Conservation (phyloP, 1,140 invertebrate species). For the Drosophila bocqueti region DNA sequence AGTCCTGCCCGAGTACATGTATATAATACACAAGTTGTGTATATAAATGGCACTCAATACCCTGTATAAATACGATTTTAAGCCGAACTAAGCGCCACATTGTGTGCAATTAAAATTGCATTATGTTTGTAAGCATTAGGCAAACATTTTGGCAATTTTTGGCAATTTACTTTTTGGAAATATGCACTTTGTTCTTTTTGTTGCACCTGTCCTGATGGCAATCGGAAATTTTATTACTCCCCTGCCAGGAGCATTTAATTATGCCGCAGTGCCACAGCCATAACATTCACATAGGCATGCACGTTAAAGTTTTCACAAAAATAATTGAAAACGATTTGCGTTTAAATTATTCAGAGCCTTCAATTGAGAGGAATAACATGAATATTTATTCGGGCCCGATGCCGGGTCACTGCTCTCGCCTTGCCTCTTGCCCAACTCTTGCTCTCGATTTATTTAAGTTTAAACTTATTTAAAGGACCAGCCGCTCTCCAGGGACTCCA, state of each 20-base stretch:
- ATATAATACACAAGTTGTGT: not conserved
- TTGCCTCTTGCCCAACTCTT: not conserved
- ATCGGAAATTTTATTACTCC: constrained; percentile 63
- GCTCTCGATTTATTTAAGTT: constrained; percentile 15
- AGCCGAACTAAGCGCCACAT: constrained; percentile 17
- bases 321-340: constrained; percentile 74
- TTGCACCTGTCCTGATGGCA: constrained; percentile 48
- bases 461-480: not conserved
- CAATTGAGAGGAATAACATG: constrained; percentile 25
- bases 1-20: constrained; percentile 3
- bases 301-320: constrained; percentile 38
- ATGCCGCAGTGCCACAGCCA: constrained; percentile 58
- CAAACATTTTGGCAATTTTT: constrained; percentile 28
- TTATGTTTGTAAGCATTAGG: constrained; percentile 28
- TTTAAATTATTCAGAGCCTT: constrained; percentile 42
- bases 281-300: not conserved
- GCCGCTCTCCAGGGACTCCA: not conserved
- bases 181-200: constrained; percentile 18
- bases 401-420: constrained; percentile 9
- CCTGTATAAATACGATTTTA: constrained; percentile 24
- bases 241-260: constrained; percentile 62
- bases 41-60: constrained; percentile 10
- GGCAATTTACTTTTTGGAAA: constrained; percentile 26
- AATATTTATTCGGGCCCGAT: constrained; percentile 14
- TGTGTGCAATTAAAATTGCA: constrained; percentile 74